Evolutionary conservation across 2,797 vertebrate genomes (phyloP).

Genomic region (Coregonus ussuriensis): DNA sequence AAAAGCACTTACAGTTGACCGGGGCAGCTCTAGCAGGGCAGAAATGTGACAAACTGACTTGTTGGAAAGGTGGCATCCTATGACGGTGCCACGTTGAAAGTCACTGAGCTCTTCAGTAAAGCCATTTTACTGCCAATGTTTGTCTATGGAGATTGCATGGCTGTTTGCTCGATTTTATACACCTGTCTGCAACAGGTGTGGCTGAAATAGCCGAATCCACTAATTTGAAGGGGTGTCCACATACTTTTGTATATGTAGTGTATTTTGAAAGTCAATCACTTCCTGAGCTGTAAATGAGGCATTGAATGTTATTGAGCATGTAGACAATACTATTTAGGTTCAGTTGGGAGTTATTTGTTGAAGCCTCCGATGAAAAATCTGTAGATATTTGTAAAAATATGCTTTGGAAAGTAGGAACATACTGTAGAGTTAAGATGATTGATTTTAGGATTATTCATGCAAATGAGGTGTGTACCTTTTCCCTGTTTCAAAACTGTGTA

Average conservation of each 20-base stretch:
- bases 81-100: too few species aligned
- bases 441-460: constrained; percentile 75
- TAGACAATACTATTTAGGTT: constrained; percentile 62
- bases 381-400: constrained; percentile 85
- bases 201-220: too few species aligned
- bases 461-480: constrained; percentile 67
- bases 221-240: too few species aligned
- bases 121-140: too few species aligned
- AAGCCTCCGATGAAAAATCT: constrained; percentile 51
- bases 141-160: too few species aligned
- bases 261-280: constrained; percentile 65
- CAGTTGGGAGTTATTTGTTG: constrained; percentile 52
- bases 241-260: constrained; percentile 28
- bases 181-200: too few species aligned
- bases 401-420: constrained; percentile 72
- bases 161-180: too few species aligned
- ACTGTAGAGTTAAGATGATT: constrained; percentile 70
- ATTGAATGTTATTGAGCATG: constrained; percentile 74
- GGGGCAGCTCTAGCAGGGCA: too few species aligned
- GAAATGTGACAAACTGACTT: too few species aligned
- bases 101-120: too few species aligned
- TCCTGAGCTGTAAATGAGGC: constrained; percentile 67
- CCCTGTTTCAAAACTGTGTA: constrained; percentile 74
- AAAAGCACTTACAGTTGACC: too few species aligned
- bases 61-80: too few species aligned